These are phyloP conservation scores for Argyrosomus japonicus DNA, from an alignment of 2,113 vertebrate species.

Conservation along the genomic window DNA sequence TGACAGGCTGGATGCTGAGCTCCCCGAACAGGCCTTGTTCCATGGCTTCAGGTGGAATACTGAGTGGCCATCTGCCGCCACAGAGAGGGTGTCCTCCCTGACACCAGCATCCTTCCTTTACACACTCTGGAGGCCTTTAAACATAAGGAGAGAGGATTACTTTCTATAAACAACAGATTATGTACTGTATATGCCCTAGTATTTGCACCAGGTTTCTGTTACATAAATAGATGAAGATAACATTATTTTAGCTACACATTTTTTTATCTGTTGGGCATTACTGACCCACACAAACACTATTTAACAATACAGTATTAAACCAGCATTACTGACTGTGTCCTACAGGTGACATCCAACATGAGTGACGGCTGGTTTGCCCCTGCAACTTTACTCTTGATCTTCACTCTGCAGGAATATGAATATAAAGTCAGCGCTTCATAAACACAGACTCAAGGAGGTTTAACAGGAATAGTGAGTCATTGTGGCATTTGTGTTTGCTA, in stretches of 20 bases:
- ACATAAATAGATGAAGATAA: background rate
- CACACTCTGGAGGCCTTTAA: slow-evolving; percentile 64
- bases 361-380: slow-evolving; percentile 19
- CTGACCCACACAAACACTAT: background rate
- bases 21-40: slow-evolving; percentile 81
- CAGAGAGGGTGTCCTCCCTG: slow-evolving; percentile 83
- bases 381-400: slow-evolving; percentile 53
- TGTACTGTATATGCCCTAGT: background rate
- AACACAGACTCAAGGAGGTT: background rate
- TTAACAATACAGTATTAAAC: background rate
- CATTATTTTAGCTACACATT: background rate
- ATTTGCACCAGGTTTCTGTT: background rate
- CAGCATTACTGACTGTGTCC: slow-evolving; percentile 57
- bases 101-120: slow-evolving; percentile 73
- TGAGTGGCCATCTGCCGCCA: slow-evolving; percentile 79
- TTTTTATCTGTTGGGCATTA: background rate
- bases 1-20: slow-evolving; percentile 79
- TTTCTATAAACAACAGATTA: background rate
- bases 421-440: background rate
- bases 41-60: slow-evolving; percentile 78
- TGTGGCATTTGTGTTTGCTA: background rate
- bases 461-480: background rate
- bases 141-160: background rate
- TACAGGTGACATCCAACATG: slow-evolving; percentile 65
- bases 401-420: slow-evolving; percentile 57